Percentiles rank a stretch among this genome's conserved stretches.
These are phyloP conservation scores for Pitangus sulphuratus DNA, from an alignment of 2,797 vertebrate species.

Conservation along the genomic window DNA sequence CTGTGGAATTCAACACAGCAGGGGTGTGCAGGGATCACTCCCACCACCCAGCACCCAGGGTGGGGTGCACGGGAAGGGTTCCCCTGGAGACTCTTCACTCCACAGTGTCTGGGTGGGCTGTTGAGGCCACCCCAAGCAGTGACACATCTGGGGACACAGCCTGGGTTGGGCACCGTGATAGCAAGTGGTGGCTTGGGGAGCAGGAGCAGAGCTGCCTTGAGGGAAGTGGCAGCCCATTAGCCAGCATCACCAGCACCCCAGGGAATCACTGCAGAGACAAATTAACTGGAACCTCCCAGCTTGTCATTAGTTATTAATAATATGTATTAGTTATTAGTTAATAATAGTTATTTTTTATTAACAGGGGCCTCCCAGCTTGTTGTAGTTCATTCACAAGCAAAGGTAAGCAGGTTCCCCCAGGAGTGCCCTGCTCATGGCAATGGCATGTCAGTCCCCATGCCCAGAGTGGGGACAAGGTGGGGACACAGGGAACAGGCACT, in stretches of 20 bases:
- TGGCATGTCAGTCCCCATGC: background rate
- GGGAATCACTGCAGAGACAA: background rate
- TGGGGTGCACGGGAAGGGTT: background rate
- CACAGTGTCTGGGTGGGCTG: background rate
- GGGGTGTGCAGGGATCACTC: background rate
- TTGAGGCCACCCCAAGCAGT: accelerated
- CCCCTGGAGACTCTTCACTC: background rate
- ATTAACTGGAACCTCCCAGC: background rate
- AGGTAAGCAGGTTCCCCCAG: accelerated
- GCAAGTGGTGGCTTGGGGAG: background rate
- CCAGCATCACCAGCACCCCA: accelerated
- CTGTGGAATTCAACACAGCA: background rate
- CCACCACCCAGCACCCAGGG: accelerated
- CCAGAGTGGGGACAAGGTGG: background rate
- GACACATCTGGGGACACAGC: background rate
- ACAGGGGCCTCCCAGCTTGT: background rate
- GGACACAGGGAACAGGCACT: background rate
- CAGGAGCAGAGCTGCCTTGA: background rate
- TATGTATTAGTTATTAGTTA: background rate
- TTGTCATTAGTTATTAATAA: background rate
- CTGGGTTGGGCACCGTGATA: accelerated
- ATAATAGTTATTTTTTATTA: background rate
- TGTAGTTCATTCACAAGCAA: background rate
- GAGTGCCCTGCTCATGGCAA: accelerated
- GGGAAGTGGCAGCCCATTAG: background rate